Evolutionary conservation across 2,888 invertebrate genomes (phyloP).

Genomic region (Orchesellides sinensis): DNA sequence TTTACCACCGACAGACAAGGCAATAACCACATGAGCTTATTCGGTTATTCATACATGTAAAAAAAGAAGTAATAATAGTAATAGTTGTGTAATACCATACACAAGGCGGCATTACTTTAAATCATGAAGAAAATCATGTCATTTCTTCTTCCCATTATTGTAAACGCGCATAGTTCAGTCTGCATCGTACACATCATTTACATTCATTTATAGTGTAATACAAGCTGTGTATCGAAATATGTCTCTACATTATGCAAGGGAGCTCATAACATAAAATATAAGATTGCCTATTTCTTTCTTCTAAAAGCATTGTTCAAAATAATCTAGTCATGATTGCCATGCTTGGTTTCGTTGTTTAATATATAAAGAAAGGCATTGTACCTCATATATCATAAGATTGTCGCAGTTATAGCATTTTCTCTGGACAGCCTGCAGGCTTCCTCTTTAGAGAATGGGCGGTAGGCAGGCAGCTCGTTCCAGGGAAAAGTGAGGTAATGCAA

Average conservation of each 20-base stretch:
- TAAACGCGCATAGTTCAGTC: too few species aligned
- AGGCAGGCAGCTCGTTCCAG: constrained; percentile 19
- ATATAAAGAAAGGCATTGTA: constrained; percentile 4
- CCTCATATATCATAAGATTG: neutral
- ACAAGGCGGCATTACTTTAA: constrained; percentile 55
- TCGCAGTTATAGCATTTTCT: neutral
- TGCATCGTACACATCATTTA: too few species aligned
- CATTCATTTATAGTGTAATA: too few species aligned
- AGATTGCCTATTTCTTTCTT: neutral
- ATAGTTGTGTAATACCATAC: constrained; percentile 39
- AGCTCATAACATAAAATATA: too few species aligned
- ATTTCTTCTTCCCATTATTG: constrained; percentile 37
- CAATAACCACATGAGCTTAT: constrained; percentile 43
- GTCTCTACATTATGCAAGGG: too few species aligned
- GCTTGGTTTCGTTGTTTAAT: constrained; percentile 16
- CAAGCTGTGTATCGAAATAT: too few species aligned
- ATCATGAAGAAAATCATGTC: constrained; percentile 60
- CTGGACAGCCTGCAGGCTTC: neutral
- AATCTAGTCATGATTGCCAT: constrained; percentile 38
- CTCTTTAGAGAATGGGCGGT: neutral
- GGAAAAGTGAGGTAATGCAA: constrained; percentile 48
- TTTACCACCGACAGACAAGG: constrained; percentile 42
- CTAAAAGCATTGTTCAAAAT: constrained; percentile 41
- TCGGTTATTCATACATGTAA: constrained; percentile 47
- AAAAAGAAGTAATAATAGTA: constrained; percentile 42